Base-by-base conservation (phyloP, 2,113 vertebrate genomes). In the Ciconia stormi region DNA sequence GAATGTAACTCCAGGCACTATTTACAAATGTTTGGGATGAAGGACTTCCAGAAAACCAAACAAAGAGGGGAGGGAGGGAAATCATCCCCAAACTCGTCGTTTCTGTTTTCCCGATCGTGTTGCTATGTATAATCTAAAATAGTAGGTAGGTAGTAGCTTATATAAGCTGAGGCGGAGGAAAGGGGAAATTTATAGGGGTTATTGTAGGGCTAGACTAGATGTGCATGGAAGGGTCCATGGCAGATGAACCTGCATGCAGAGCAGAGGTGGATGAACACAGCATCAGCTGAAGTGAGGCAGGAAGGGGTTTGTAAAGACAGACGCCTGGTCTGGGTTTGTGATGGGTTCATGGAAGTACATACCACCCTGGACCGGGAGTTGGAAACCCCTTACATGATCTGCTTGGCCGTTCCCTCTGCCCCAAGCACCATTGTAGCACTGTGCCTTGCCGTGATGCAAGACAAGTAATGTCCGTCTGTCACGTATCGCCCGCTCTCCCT, bases 21-120 rank as follows among this genome's bases (percentile, higher is more conserved):
- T 95, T 95, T 96, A 93, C 95, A 91, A 94, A 95, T 87, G 92
- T 93, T 96, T 97, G 95, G 94, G 93, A 93, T 91, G 63, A 97
- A 96, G 79, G 73, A 81, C 87, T 97, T 95, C 95, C 74, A 87
- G 94, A 93, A 91, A 93, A 88, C 92, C 92, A 96, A 97, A 96
- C 93, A 97, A 95, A 94, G 89, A 93, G 82, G 36, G 76, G 59
- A 96, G 84, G 82, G 62, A 72, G 58, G 61, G 34, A 92, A 84
- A 80, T 82, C 27, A 82, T 89, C 84, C 76, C 85, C 85, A 91
- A 89, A 94, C 40, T 73, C 20, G 10, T 59, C 11, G 18, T 95
- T 87, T 94, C 85, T 95, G 72, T 96, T 94, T 95, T 78, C 49
- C 59, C 4, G 0, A 92, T 91, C 86, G 32, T 38, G 93, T 97